Base-by-base conservation (phyloP, 2,888 invertebrate genomes). In the Campoplex nolae region DNA sequence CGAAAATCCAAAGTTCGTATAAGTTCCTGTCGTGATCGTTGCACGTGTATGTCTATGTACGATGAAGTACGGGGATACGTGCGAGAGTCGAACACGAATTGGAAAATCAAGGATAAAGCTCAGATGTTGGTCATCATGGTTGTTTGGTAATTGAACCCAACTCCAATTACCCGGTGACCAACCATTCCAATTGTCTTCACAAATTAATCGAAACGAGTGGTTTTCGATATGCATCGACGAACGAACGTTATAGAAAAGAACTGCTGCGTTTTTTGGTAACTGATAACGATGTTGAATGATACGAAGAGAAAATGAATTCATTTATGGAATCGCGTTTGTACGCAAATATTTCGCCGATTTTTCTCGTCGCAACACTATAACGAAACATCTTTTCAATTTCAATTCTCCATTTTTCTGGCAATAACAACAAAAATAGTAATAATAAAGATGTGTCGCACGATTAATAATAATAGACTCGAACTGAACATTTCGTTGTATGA, bases 1-100 rank as follows among this genome's bases (percentile, higher is more conserved):
- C 45, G 77, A 65, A 48, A 48, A 74, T 75, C 79, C 74, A 77
- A 87, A 88, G 80, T 86, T 87, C 79, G 84, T 78, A 23, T 23
- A 84, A 88, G 84, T 86, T 81, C 75, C 78, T 81, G 71, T 81
- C 70, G 77, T 56, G 78, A 76, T 84, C 51, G 75, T 70, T 80
- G 54, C 75, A 54, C 38, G 71, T 38, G 38, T 42, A 38, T 54
- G 71, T 54, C 4, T 51, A 51, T 54, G 13, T 13, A 32, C 65
- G 77, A 62, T 74, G 35, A 71, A 16, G 35, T 38, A 62, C 51
- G 51, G 38, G 38, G 51, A 28, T 42, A 71, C 42, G 58, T 56
- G 42, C 62, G 23, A 51, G 76, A 68, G 67, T 74, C 79, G 54
- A 86, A 80, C 84, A 81, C 51, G 71, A 71, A 71, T 71, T 32